phyloP scores from a whole-genome alignment of 92 coral and sea anemone genomes.

The Siderastrea siderea region DNA sequence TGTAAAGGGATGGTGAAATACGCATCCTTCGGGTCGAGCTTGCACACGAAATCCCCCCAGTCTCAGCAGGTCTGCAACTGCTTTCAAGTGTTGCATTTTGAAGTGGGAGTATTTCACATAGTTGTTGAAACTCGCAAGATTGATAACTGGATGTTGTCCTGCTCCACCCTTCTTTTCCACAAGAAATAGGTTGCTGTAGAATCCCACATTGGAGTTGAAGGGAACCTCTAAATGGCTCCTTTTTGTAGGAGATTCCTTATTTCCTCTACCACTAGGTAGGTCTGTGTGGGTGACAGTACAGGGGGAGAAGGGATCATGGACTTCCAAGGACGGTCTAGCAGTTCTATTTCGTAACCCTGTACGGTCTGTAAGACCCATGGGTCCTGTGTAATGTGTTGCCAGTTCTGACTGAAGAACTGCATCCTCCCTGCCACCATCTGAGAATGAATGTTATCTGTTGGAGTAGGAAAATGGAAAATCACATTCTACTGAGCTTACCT shows the following conservation, averaged over 20 bases:
- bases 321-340: conserved; percentile 1
- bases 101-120: conserved; percentile 40
- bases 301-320: background rate
- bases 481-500: background rate
- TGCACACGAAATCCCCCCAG: conserved; percentile 48
- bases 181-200: conserved; percentile 31
- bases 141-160: conserved; percentile 45
- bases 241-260: conserved; percentile 6
- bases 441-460: background rate
- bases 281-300: background rate
- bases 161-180: conserved; percentile 45
- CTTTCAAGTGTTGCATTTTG: conserved; percentile 60
- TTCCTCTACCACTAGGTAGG: background rate
- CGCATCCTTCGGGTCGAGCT: conserved; percentile 38
- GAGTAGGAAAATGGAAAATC: background rate
- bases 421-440: conserved; percentile 46
- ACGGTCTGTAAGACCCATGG: background rate
- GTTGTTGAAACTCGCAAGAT: conserved; percentile 25
- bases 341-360: background rate
- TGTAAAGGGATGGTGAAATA: conserved; percentile 37
- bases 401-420: conserved; percentile 10
- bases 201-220: background rate
- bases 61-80: conserved; percentile 30
- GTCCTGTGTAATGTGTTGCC: conserved; percentile 33
- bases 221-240: conserved; percentile 33